phyloP scores from a whole-genome alignment of 2,888 invertebrate genomes.

The Oxystoma pomonae region DNA sequence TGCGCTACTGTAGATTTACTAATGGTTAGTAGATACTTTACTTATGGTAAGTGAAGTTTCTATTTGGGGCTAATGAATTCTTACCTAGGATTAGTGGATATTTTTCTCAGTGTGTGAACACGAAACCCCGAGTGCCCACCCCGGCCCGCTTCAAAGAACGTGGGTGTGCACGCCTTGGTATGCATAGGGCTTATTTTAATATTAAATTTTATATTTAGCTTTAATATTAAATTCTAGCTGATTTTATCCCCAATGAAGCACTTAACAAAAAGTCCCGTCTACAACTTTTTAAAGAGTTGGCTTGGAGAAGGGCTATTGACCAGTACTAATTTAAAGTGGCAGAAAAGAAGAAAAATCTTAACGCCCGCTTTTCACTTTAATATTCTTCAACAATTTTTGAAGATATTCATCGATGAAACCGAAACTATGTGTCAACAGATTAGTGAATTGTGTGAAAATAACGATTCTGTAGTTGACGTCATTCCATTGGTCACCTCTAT shows the following conservation, averaged over 20 bases:
- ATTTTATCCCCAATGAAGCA: constrained; percentile 24
- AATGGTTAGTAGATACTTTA: too few relatives aligned
- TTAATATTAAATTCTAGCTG: constrained; percentile 17
- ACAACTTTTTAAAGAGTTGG: constrained; percentile 22
- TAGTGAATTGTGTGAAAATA: constrained; percentile 31
- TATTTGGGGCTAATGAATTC: too few relatives aligned
- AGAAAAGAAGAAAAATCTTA: constrained; percentile 43
- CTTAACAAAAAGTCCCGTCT: constrained; percentile 22
- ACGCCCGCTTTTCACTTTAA: constrained; percentile 48
- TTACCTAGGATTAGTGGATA: too few relatives aligned
- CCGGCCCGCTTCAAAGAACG: too few relatives aligned
- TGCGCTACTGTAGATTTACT: too few relatives aligned
- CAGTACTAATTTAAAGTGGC: constrained; percentile 41
- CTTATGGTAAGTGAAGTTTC: too few relatives aligned
- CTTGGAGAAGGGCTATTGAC: constrained; percentile 25
- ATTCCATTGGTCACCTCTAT: constrained; percentile 49
- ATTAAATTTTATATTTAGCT: too few relatives aligned
- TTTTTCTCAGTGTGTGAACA: too few relatives aligned
- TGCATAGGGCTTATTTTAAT: too few relatives aligned
- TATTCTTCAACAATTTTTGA: constrained; percentile 41
- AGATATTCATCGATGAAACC: constrained; percentile 40
- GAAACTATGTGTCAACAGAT: constrained; percentile 32
- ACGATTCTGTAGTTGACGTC: constrained; percentile 42
- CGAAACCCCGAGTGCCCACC: too few relatives aligned
- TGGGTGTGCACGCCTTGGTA: too few relatives aligned